phyloP scores from a whole-genome alignment of 30 jellyfish, hydroid and myxozoan genomes.

The Chrysaora quinquecirrha region DNA sequence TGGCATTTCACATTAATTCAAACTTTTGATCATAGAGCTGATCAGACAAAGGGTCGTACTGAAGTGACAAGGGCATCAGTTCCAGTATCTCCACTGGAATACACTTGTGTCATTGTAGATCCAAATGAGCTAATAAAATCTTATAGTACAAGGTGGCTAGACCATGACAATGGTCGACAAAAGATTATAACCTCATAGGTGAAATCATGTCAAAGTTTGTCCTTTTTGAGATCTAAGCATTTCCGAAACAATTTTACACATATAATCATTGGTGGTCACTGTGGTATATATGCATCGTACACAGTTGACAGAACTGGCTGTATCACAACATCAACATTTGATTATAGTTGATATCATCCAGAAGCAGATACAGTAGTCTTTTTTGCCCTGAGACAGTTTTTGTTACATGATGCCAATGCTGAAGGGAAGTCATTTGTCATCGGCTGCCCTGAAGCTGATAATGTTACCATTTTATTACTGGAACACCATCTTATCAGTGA shows the following conservation, averaged over 20 bases:
- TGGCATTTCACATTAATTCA: constrained; percentile 44
- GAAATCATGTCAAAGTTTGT: constrained; percentile 11
- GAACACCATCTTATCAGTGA: constrained; percentile 32
- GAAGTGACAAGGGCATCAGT: constrained; percentile 50
- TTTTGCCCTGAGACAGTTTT: constrained; percentile 34
- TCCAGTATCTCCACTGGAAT: constrained; percentile 47
- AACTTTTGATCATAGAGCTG: constrained; percentile 49
- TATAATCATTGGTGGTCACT: constrained; percentile 53
- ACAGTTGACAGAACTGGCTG: constrained; percentile 25
- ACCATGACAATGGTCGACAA: constrained; percentile 9
- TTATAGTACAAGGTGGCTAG: constrained; percentile 38
- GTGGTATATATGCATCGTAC: constrained; percentile 16
- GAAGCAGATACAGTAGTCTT: constrained; percentile 63
- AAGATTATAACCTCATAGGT: constrained; percentile 47
- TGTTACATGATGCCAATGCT: constrained; percentile 2
- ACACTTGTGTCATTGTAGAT: constrained; percentile 42
- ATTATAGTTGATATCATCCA: constrained; percentile 40
- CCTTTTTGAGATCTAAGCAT: constrained; percentile 23
- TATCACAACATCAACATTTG: background rate
- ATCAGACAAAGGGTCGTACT: constrained; percentile 52
- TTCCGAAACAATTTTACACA: constrained; percentile 36
- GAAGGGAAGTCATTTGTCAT: constrained; percentile 22
- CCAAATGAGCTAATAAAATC: constrained; percentile 30
- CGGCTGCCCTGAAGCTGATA: constrained; percentile 64
- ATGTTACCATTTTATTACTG: constrained; percentile 30